phyloP scores from a whole-genome alignment of 2,113 vertebrate genomes.

The Solea senegalensis region DNA sequence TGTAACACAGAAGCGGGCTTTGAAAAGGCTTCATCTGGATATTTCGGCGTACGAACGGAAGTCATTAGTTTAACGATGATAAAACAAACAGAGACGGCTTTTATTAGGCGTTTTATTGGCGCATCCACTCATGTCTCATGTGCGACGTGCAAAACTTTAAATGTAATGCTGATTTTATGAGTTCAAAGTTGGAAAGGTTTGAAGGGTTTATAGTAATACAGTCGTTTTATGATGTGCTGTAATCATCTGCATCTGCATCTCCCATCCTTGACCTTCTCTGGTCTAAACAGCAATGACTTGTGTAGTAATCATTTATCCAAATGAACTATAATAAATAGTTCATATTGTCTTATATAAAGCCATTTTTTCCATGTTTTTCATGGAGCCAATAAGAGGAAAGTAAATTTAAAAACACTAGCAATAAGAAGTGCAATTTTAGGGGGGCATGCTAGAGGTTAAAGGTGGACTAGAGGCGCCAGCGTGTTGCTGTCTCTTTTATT shows the following conservation, averaged over 20 bases:
- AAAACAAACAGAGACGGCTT: neutral
- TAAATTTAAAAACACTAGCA: conserved; percentile 31
- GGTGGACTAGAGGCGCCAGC: conserved; percentile 63
- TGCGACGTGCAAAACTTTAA: neutral
- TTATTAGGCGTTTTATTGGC: neutral
- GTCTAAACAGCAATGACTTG: too few species aligned
- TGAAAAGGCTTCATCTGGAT: conserved; percentile 23
- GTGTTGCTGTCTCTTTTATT: conserved; percentile 72
- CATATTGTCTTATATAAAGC: too few species aligned
- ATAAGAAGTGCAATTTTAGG: conserved; percentile 43
- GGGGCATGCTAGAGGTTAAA: conserved; percentile 66
- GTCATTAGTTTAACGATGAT: neutral
- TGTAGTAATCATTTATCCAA: too few species aligned
- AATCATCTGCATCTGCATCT: too few species aligned
- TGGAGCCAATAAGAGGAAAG: neutral
- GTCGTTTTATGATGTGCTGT: too few species aligned
- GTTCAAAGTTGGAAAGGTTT: neutral
- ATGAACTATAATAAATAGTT: too few species aligned
- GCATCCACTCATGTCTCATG: neutral
- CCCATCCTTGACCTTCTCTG: too few species aligned
- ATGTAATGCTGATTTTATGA: neutral
- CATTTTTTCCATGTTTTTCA: too few species aligned
- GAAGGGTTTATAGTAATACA: too few species aligned
- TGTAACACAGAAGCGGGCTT: conserved; percentile 31
- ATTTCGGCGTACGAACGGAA: neutral